Evolutionary conservation across 2,888 invertebrate species (phyloP).

Genomic region (Uloborus plumipes): DNA sequence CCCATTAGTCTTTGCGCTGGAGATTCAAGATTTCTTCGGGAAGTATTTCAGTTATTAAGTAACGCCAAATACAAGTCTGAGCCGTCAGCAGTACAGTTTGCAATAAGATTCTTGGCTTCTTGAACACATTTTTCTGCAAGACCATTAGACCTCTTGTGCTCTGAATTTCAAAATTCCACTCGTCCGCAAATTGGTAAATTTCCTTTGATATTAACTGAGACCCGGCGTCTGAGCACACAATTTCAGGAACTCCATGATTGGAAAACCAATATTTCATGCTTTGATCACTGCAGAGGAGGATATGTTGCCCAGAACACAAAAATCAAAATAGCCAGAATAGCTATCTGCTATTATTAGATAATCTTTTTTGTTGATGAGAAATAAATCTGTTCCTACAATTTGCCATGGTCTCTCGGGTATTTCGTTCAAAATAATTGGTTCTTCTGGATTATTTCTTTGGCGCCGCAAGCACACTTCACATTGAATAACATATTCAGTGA

Average conservation of each 20-base stretch:
- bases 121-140: not conserved
- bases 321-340: conserved; percentile 5
- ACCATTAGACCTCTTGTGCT: not conserved
- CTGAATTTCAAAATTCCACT: not conserved
- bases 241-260: too few relatives aligned
- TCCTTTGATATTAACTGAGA: not conserved
- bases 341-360: not conserved
- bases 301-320: not conserved
- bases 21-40: not conserved
- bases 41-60: not conserved
- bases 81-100: not conserved
- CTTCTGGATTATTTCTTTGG: not conserved
- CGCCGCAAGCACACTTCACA: not conserved
- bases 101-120: not conserved
- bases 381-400: not conserved
- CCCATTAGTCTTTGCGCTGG: not conserved
- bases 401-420: not conserved
- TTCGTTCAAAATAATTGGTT: not conserved
- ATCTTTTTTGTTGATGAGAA: not conserved
- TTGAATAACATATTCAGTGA: not conserved
- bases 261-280: too few relatives aligned
- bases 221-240: too few relatives aligned
- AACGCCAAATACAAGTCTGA: not conserved
- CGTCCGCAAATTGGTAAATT: not conserved
- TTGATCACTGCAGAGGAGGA: too few relatives aligned